phyloP scores from a whole-genome alignment of 2,888 invertebrate genomes.

The Xestia xanthographa region DNA sequence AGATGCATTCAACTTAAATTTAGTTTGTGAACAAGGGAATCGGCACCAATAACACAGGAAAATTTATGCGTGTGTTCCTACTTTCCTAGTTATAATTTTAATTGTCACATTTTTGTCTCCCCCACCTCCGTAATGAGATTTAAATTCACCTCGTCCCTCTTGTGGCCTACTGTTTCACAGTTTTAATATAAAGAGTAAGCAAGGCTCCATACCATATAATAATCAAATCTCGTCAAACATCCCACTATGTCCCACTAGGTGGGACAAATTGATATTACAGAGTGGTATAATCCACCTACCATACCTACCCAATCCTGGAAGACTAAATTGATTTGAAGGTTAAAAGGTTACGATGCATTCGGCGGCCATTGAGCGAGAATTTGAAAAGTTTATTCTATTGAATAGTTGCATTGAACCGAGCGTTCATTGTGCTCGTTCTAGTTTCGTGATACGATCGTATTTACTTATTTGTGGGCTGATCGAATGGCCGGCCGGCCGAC shows the following conservation, averaged over 20 bases:
- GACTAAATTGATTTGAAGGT: conserved; percentile 48
- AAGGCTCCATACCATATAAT: background rate
- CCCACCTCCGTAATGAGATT: too few species aligned
- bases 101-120: too few species aligned
- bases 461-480: conserved; percentile 51
- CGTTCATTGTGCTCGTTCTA: conserved; percentile 58
- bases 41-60: conserved; percentile 25
- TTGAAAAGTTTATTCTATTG: conserved; percentile 61
- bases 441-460: conserved; percentile 58
- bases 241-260: background rate
- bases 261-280: background rate
- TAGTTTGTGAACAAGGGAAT: too few species aligned
- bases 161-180: background rate
- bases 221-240: background rate
- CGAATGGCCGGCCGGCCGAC: conserved; percentile 27
- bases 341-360: conserved; percentile 60
- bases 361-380: conserved; percentile 57
- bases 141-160: too few species aligned
- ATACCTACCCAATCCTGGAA: background rate
- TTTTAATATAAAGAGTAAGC: background rate
- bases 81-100: background rate
- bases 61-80: conserved; percentile 17
- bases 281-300: background rate
- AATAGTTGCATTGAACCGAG: conserved; percentile 58
- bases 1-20: too few species aligned